Percentiles rank a stretch among this genome's conserved stretches.
Conservation (phyloP, 2,888 invertebrate species). For the Lepidochrysops patricia region DNA sequence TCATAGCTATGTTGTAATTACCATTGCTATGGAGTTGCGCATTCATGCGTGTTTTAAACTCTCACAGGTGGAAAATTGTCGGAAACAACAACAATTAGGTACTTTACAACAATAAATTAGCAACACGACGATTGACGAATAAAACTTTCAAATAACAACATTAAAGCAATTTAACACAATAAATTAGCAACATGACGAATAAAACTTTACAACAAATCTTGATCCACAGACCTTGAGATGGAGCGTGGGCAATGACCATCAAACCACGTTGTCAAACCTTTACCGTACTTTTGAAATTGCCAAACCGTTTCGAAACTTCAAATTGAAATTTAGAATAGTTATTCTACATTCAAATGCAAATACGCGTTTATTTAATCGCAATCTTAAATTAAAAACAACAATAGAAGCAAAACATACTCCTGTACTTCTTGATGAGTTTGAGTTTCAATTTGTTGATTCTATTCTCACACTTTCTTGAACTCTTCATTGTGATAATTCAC, state of each 20-base stretch:
- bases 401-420: slow-evolving; percentile 36
- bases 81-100: neutral
- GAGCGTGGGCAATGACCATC: slow-evolving; percentile 34
- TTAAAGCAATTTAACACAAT: neutral
- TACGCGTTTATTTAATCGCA: neutral
- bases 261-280: slow-evolving; percentile 39
- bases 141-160: neutral
- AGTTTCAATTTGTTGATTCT: slow-evolving; percentile 56
- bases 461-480: slow-evolving; percentile 50
- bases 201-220: neutral
- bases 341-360: neutral
- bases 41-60: neutral
- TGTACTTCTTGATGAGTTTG: slow-evolving; percentile 59
- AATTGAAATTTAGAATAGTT: neutral
- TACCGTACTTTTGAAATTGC: slow-evolving; percentile 21
- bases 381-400: neutral
- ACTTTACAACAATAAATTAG: neutral
- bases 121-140: neutral
- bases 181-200: neutral
- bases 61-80: neutral
- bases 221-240: slow-evolving; percentile 43
- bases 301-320: neutral
- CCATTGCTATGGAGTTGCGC: neutral
- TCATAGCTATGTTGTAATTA: neutral
- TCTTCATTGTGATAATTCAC: slow-evolving; percentile 42